These are phyloP conservation scores for Pseudocheirus occidentalis DNA, from an alignment of 2,797 vertebrate genomes.

Conservation along the genomic window DNA sequence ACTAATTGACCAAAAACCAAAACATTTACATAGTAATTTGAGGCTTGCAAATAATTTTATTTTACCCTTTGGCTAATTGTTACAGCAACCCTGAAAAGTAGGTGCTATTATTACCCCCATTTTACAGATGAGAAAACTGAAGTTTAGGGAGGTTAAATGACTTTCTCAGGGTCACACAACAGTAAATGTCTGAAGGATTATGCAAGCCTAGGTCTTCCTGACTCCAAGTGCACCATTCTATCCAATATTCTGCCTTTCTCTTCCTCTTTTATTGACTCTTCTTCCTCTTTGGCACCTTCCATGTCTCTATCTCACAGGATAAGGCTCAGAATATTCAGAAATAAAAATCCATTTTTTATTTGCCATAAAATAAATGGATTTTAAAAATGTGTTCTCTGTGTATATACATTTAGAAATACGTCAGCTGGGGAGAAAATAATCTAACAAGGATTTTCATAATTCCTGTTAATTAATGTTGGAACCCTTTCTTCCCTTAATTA, in stretches of 20 bases:
- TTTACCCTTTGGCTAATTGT: neutral
- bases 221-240: neutral
- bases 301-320: constrained; percentile 16
- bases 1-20: neutral
- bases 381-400: constrained; percentile 69
- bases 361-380: constrained; percentile 38
- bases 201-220: neutral
- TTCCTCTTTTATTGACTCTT: constrained; percentile 6
- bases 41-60: neutral
- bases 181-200: neutral
- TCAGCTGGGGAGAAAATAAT: constrained; percentile 74
- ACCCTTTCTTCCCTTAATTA: constrained; percentile 79
- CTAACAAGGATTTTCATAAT: constrained; percentile 78
- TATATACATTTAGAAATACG: constrained; percentile 76
- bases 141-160: too few relatives aligned
- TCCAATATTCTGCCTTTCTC: neutral
- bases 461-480: constrained; percentile 82
- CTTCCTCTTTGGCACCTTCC: neutral
- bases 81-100: neutral
- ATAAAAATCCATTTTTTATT: constrained; percentile 66
- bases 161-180: neutral
- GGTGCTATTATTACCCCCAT: neutral
- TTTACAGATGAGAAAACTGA: neutral
- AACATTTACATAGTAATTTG: neutral
- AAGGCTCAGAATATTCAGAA: constrained; percentile 48